These are phyloP conservation scores for Chiroxiphia lanceolata DNA, from an alignment of 2,797 vertebrate genomes.

Conservation along the genomic window DNA sequence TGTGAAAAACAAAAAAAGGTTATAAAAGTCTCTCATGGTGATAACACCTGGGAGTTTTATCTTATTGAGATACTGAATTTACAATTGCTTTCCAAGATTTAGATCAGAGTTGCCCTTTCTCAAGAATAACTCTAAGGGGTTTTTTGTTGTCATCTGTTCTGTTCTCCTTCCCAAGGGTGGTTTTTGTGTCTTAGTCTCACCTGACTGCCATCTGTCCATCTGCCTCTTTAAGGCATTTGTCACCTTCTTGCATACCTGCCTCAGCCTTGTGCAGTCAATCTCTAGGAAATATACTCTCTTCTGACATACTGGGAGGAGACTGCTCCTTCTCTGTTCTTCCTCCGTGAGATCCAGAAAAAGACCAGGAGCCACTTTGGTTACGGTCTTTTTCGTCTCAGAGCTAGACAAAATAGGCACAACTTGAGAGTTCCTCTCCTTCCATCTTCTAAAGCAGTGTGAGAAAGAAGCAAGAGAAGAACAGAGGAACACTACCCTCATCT, in stretches of 20 bases:
- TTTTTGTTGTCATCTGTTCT: neutral
- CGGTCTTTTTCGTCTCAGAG: neutral
- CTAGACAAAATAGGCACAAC: neutral
- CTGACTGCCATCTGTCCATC: conserved; percentile 33
- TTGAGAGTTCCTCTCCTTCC: neutral
- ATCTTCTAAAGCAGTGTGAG: neutral
- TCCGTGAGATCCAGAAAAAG: neutral
- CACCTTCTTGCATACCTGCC: neutral
- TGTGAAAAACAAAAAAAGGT: neutral
- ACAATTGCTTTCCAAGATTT: neutral
- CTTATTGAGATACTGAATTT: neutral
- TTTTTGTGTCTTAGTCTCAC: neutral
- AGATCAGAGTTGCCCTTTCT: neutral
- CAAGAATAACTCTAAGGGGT: neutral
- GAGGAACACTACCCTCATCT: neutral
- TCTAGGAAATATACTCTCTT: neutral
- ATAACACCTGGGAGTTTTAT: neutral
- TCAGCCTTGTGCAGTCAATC: neutral
- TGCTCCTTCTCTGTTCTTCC: neutral
- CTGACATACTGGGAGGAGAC: neutral
- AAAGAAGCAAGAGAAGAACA: neutral
- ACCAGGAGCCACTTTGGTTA: neutral
- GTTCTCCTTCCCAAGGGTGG: neutral
- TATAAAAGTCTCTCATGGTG: neutral
- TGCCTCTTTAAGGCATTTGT: neutral